These are phyloP conservation scores for Syrmaticus mikado DNA, from an alignment of 2,113 vertebrate genomes.

Conservation along the genomic window DNA sequence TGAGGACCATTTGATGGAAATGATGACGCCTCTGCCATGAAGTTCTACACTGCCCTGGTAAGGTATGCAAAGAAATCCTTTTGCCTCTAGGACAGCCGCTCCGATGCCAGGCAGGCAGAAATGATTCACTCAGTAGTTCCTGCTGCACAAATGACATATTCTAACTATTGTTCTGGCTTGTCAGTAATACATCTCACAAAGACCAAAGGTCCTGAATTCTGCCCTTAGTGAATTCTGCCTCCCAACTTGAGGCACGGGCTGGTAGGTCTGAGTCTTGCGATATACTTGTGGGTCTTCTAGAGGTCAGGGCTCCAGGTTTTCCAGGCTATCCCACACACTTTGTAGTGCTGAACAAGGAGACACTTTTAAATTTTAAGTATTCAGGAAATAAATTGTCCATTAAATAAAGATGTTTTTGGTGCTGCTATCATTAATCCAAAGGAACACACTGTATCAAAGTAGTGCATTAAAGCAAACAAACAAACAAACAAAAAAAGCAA, in stretches of 20 bases:
- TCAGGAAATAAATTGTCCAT: not conserved
- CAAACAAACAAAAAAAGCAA: not conserved
- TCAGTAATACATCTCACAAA: not conserved
- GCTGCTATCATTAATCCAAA: not conserved
- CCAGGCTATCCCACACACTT: not conserved
- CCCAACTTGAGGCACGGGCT: not conserved
- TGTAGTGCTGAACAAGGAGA: not conserved
- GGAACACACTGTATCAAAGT: not conserved
- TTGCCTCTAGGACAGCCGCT: not conserved
- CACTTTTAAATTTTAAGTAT: not conserved
- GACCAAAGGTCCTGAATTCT: not conserved
- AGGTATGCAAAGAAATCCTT: not conserved
- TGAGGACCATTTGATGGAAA: not conserved
- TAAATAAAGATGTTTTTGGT: not conserved
- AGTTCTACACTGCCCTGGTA: not conserved
- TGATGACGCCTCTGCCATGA: accelerated
- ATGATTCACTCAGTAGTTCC: not conserved
- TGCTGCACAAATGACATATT: not conserved
- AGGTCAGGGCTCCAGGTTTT: not conserved
- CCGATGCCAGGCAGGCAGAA: not conserved
- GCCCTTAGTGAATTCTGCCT: not conserved
- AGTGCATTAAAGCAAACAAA: not conserved
- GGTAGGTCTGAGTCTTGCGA: not conserved
- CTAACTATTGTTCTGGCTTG: not conserved
- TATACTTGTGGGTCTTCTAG: not conserved